phyloP scores from a whole-genome alignment of 92 coral and sea anemone genomes.

The Zoanthus solanderi region DNA sequence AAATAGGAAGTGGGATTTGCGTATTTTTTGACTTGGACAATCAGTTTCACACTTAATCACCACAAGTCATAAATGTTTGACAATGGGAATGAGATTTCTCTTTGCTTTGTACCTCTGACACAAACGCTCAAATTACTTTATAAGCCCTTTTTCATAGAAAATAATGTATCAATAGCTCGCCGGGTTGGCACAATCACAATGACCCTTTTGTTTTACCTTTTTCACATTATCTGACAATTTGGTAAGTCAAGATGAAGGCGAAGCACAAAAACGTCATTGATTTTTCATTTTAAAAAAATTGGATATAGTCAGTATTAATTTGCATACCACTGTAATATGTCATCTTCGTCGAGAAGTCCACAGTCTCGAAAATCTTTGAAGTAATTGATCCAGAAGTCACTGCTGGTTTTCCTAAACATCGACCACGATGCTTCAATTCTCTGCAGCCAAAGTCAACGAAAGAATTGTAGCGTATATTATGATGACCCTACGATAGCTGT shows the following conservation, averaged over 20 bases:
- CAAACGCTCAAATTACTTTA: neutral
- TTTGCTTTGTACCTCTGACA: neutral
- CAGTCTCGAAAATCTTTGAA: slow-evolving; percentile 31
- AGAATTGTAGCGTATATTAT: slow-evolving; percentile 6
- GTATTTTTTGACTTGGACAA: neutral
- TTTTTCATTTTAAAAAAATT: neutral
- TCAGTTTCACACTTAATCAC: neutral
- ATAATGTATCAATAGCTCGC: neutral
- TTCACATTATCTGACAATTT: neutral
- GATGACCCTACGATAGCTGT: slow-evolving; percentile 6
- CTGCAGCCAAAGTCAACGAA: neutral
- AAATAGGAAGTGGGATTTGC: neutral
- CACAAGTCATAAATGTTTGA: neutral
- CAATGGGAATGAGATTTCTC: neutral
- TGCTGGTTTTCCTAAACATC: slow-evolving; percentile 22
- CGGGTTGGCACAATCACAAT: neutral
- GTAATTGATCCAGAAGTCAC: slow-evolving; percentile 35
- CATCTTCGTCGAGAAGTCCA: slow-evolving; percentile 30
- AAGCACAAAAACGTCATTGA: neutral
- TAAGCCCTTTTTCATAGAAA: neutral
- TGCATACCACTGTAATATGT: slow-evolving; percentile 22
- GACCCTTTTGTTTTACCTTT: neutral
- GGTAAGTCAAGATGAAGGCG: neutral
- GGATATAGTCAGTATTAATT: neutral
- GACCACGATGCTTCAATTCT: slow-evolving; percentile 20